A percentile compares a stretch with the other conserved stretches of the same genome.
Evolutionary conservation across 2,888 invertebrate genomes (phyloP).

Genomic region (Cylindroiulus punctatus): DNA sequence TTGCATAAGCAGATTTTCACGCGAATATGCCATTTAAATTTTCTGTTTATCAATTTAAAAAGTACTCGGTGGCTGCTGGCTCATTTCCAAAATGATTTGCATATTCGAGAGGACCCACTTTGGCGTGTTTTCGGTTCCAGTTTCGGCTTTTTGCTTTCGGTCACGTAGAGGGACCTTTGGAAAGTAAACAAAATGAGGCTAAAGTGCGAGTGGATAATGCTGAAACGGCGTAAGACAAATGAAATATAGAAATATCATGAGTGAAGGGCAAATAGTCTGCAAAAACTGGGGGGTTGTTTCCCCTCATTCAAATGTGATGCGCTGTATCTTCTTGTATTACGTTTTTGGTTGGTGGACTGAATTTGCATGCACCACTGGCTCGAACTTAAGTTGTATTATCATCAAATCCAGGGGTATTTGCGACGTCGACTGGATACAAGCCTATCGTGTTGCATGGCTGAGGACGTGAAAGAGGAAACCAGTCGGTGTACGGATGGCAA

Average conservation of each 20-base stretch:
- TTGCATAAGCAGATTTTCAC: conserved; percentile 14
- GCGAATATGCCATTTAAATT: conserved; percentile 48
- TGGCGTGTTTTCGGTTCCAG: conserved; percentile 22
- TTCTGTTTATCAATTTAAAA: conserved; percentile 50
- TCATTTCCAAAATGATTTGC: conserved; percentile 47
- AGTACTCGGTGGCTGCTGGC: conserved; percentile 24
- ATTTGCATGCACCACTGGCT: conserved; percentile 47
- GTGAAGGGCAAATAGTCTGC: conserved; percentile 45
- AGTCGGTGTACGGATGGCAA: background rate
- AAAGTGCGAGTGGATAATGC: conserved; percentile 25
- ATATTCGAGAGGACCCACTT: background rate
- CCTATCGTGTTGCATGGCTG: background rate
- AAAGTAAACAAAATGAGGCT: conserved; percentile 36
- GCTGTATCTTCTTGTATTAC: background rate
- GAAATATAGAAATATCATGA: conserved; percentile 33
- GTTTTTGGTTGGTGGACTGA: conserved; percentile 44
- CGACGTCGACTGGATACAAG: background rate
- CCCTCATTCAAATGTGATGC: conserved; percentile 32
- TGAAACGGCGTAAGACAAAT: conserved; percentile 33
- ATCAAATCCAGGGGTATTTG: conserved; percentile 46
- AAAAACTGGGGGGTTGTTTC: conserved; percentile 13
- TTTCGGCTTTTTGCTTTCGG: conserved; percentile 29
- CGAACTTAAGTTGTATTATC: conserved; percentile 45
- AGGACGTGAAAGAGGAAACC: conserved; percentile 23
- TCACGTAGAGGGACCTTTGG: background rate